A percentile compares a stretch with the other conserved stretches of the same genome.
These are phyloP conservation scores for Discoglossus pictus DNA, from an alignment of 2,797 vertebrate species.

Conservation along the genomic window DNA sequence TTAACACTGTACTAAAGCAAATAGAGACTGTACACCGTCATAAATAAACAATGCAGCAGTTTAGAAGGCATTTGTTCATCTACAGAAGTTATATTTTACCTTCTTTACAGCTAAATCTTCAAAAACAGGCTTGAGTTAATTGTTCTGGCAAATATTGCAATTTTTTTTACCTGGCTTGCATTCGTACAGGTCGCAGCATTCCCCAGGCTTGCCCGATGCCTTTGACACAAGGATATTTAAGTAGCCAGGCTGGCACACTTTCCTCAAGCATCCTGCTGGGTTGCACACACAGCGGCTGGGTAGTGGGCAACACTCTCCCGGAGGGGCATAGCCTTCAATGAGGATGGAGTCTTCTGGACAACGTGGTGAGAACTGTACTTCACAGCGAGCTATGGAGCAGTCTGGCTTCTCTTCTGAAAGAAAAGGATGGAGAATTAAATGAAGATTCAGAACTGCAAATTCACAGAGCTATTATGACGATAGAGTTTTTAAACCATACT, in stretches of 20 bases:
- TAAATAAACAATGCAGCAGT: no score
- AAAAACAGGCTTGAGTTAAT: no score
- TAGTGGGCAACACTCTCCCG: conserved; percentile 85
- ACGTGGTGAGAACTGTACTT: conserved; percentile 88
- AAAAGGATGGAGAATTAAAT: conserved; percentile 60
- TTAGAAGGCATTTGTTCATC: no score
- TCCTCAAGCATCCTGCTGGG: conserved; percentile 84
- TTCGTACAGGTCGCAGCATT: conserved; percentile 89
- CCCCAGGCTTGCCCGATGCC: conserved; percentile 85
- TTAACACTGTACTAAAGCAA: no score
- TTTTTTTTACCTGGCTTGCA: conserved; percentile 84
- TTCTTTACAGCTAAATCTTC: no score
- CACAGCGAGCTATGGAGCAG: conserved; percentile 86
- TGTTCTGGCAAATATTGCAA: no score
- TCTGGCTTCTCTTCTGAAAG: conserved; percentile 84
- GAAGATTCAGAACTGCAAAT: no score
- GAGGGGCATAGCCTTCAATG: conserved; percentile 88
- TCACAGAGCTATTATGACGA: no score
- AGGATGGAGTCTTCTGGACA: conserved; percentile 87
- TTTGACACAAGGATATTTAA: conserved; percentile 87
- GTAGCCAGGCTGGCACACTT: conserved; percentile 86
- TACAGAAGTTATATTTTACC: no score
- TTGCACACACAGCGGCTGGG: conserved; percentile 88
- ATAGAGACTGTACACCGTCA: no score
- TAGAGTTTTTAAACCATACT: no score